Evolutionary conservation across 2,797 vertebrate species (phyloP), one percentile per base, ranked within the genome.

Genomic region (Sebastes nivosus): DNA sequence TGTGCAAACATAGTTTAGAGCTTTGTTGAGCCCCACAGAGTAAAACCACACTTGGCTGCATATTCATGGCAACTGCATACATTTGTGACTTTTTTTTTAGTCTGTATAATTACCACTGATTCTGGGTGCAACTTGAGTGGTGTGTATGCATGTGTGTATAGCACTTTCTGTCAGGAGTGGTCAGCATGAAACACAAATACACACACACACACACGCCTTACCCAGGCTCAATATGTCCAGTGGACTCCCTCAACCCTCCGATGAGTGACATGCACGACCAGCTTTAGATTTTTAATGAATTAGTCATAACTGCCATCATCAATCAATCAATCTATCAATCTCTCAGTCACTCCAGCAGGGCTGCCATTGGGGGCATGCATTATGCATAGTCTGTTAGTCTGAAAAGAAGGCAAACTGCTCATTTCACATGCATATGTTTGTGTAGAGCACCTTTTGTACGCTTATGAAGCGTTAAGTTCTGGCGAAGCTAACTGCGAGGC

Each of bases 321-420:
- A 93, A 92, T 96, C 94, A 94, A 93, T 95, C 94, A 90, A 93
- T 92, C 94, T 84, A 90, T 94, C 94, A 91, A 91, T 93, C 89
- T 80, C 73, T 86, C 88, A 76, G 89, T 93, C 88, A 87, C 75
- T 86, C 79, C 85, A 52, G 75, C 89, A 88, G 82, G 55, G 79
- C 80, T 86, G 82, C 68, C 73, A 79, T 30, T 30, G 79, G 60
- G 69, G 24, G 18, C 85, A 93, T 95, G 82, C 85, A 94, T 95
- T 92, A 95, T 93, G 91, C 85, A 94, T 85, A 14, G 54, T 88
- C 77, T 81, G 82, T 79, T 86, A 55, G 86, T 81, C 83, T 79
- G 79, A 71, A 87, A 79, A 58, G 55, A 29, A 89, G 84, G 88
- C 79, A 89, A 92, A 87, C 84, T 65, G 54, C 83, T 92, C 82